Percentiles rank a stretch among this genome's conserved stretches.
These are phyloP conservation scores for Melieria picta DNA, from an alignment of 2,888 invertebrate genomes.

Conservation along the genomic window DNA sequence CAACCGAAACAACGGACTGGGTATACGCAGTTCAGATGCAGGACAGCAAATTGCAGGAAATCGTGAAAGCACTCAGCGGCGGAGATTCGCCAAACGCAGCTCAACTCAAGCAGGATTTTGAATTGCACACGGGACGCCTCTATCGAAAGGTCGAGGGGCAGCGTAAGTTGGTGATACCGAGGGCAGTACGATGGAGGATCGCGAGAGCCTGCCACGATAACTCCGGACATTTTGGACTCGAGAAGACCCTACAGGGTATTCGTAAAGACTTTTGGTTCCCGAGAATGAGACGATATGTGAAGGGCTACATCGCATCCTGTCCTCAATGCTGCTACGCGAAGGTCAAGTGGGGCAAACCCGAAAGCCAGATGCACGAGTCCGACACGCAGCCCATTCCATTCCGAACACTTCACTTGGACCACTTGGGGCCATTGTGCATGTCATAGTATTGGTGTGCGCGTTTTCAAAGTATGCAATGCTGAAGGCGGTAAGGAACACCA, in stretches of 20 bases:
- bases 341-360: not conserved
- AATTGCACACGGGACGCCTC: not conserved
- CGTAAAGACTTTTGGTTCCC: slow-evolving; percentile 60
- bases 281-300: slow-evolving; percentile 55
- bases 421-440: slow-evolving; percentile 38
- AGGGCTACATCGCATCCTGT: slow-evolving; percentile 60
- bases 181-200: slow-evolving; percentile 23
- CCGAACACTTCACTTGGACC: slow-evolving; percentile 29
- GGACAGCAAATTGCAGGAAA: not conserved
- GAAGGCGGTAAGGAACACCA: slow-evolving; percentile 39
- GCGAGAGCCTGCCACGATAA: slow-evolving; percentile 9
- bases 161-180: slow-evolving; percentile 34
- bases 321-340: slow-evolving; percentile 60
- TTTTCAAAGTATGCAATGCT: slow-evolving; percentile 42
- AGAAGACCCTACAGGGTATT: slow-evolving; percentile 13
- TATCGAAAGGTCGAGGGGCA: not conserved
- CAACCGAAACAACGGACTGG: not conserved
- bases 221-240: no score
- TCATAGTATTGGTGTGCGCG: slow-evolving; percentile 36
- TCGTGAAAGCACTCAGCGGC: not conserved
- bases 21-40: not conserved
- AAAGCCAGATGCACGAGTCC: not conserved
- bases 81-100: not conserved
- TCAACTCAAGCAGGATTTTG: not conserved
- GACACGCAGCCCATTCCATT: not conserved